These are phyloP conservation scores for Drosophila lutescens DNA, from an alignment of 2,888 invertebrate species.

Conservation along the genomic window DNA sequence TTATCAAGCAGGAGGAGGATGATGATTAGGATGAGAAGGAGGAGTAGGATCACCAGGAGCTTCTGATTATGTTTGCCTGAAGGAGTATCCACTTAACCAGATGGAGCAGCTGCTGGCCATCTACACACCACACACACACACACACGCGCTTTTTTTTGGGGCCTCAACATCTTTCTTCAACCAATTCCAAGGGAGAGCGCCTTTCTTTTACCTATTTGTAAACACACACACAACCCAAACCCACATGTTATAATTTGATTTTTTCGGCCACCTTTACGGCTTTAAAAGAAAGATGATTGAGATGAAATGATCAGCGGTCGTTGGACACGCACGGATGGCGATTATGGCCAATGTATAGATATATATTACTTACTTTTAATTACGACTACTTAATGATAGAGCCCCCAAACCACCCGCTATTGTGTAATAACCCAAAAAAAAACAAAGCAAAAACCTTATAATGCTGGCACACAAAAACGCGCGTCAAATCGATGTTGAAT, in stretches of 20 bases:
- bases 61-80: too few relatives aligned
- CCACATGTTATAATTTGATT: background rate
- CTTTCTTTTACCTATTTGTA: background rate
- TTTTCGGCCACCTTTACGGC: background rate
- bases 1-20: conserved; percentile 37
- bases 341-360: conserved; percentile 23
- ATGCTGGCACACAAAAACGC: conserved; percentile 16
- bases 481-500: conserved; percentile 7
- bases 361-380: conserved; percentile 18
- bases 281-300: background rate
- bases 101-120: background rate
- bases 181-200: background rate
- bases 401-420: conserved; percentile 16
- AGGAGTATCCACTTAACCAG: background rate
- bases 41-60: conserved; percentile 5
- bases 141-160: background rate
- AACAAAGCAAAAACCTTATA: background rate
- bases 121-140: background rate
- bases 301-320: background rate
- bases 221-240: background rate
- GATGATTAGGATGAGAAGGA: conserved; percentile 4
- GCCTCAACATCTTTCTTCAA: background rate
- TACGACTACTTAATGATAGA: conserved; percentile 22
- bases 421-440: conserved; percentile 12
- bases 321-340: conserved; percentile 4